phyloP scores from a whole-genome alignment of 2,113 vertebrate species.

The Mandrillus leucophaeus region DNA sequence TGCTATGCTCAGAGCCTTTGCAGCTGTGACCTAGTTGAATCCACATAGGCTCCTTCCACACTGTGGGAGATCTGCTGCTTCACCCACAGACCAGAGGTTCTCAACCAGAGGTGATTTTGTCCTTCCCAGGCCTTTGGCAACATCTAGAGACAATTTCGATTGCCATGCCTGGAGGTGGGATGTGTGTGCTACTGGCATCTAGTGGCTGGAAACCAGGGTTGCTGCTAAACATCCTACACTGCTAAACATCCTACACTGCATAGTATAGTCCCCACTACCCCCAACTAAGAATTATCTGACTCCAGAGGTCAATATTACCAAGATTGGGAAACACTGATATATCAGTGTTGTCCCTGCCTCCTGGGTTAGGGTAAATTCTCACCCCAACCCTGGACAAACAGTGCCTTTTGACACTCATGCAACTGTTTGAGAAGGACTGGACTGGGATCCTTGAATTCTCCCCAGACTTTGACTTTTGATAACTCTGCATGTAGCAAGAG shows the following conservation, averaged over 20 bases:
- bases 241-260: neutral
- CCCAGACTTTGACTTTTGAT: neutral
- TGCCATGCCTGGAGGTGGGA: neutral
- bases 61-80: neutral
- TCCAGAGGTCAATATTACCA: neutral
- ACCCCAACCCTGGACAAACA: neutral
- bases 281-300: neutral
- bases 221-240: neutral
- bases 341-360: neutral
- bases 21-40: neutral
- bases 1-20: neutral
- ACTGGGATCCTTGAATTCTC: neutral
- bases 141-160: neutral
- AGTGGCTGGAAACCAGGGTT: neutral
- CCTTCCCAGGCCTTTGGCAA: neutral
- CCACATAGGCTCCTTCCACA: neutral
- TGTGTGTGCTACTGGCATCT: neutral
- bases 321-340: neutral
- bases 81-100: neutral
- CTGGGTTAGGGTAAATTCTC: neutral
- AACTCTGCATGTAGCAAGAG: neutral
- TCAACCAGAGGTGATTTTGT: neutral
- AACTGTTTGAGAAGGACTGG: neutral
- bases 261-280: accelerated
- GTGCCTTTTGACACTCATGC: neutral